Percentiles rank a stretch among this genome's conserved stretches.
Conservation (phyloP, 2,888 invertebrate genomes). For the Colletes collaris region DNA sequence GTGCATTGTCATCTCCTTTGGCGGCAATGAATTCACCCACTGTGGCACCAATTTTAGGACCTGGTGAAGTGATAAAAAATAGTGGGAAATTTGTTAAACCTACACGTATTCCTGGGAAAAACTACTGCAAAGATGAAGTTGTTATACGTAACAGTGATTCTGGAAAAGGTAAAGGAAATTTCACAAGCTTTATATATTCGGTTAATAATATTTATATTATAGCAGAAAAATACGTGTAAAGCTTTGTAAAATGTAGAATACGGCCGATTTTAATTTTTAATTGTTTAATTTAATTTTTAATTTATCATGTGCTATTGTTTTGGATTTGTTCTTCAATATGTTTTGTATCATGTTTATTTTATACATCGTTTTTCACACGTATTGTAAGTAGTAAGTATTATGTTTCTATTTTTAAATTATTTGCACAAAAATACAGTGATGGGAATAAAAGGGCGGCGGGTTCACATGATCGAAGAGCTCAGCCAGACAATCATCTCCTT, state of each 20-base stretch:
- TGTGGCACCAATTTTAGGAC: constrained; percentile 87
- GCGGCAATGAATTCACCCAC: constrained; percentile 83
- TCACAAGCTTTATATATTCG: not conserved
- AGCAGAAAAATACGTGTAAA: constrained; percentile 38
- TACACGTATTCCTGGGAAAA: constrained; percentile 95
- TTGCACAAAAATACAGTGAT: constrained; percentile 89
- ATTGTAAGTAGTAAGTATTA: constrained; percentile 56
- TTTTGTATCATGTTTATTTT: constrained; percentile 16
- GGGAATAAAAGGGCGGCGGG: constrained; percentile 99
- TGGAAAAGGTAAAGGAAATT: constrained; percentile 91
- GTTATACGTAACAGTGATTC: constrained; percentile 97
- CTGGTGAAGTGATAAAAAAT: constrained; percentile 93
- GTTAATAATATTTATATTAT: constrained; percentile 24
- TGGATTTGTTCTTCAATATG: constrained; percentile 22
- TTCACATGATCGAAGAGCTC: constrained; percentile 99
- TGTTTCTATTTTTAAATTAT: constrained; percentile 71
- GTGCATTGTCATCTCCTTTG: constrained; percentile 73
- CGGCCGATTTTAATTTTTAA: constrained; percentile 30
- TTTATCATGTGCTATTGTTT: constrained; percentile 29
- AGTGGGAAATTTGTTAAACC: constrained; percentile 95
- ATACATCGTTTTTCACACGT: constrained; percentile 37
- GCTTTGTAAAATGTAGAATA: constrained; percentile 30
- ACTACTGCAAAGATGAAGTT: constrained; percentile 97
- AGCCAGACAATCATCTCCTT: constrained; percentile 99
- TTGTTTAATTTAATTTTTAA: constrained; percentile 40